Conservation (phyloP, 2,797 vertebrate species). For the Ctenochaetus hawaiiensis region DNA sequence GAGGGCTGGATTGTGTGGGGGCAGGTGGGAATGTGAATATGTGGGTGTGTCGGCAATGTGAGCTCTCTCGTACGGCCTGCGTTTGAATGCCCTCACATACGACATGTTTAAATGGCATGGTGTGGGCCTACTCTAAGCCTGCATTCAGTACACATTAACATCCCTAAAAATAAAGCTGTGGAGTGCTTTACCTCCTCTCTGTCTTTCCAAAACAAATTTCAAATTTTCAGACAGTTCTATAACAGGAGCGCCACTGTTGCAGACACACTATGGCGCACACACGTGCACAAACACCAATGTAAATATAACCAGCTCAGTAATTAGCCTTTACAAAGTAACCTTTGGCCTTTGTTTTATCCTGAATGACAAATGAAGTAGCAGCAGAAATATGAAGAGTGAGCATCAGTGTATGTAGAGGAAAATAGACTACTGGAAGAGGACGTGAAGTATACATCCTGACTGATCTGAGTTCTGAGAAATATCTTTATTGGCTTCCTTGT, state of each 20-base stretch:
- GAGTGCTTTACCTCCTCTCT: slow-evolving; percentile 20
- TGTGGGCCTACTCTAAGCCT: slow-evolving; percentile 13
- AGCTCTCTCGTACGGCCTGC: slow-evolving; percentile 34
- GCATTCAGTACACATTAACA: slow-evolving; percentile 31
- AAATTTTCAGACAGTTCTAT: slow-evolving; percentile 53
- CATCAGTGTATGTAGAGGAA: slow-evolving; percentile 67
- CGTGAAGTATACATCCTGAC: slow-evolving; percentile 42
- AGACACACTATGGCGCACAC: slow-evolving; percentile 32
- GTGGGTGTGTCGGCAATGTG: slow-evolving; percentile 33
- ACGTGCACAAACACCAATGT: slow-evolving; percentile 36
- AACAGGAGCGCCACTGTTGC: slow-evolving; percentile 47
- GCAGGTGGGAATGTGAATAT: slow-evolving; percentile 39
- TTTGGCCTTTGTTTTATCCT: slow-evolving; percentile 64
- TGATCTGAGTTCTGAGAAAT: slow-evolving; percentile 45
- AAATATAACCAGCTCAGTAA: slow-evolving; percentile 69
- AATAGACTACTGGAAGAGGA: slow-evolving; percentile 35
- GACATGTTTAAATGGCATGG: slow-evolving; percentile 28
- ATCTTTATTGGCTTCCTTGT: background rate
- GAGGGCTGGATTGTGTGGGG: slow-evolving; percentile 12
- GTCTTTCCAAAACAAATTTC: slow-evolving; percentile 60
- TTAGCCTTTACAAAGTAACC: slow-evolving; percentile 64
- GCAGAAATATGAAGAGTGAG: slow-evolving; percentile 61
- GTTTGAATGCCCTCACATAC: slow-evolving; percentile 33
- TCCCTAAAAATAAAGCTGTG: slow-evolving; percentile 55
- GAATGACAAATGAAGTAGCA: slow-evolving; percentile 67